Base-by-base conservation (phyloP, 2,797 vertebrate species). In the Poecilia velifera region DNA sequence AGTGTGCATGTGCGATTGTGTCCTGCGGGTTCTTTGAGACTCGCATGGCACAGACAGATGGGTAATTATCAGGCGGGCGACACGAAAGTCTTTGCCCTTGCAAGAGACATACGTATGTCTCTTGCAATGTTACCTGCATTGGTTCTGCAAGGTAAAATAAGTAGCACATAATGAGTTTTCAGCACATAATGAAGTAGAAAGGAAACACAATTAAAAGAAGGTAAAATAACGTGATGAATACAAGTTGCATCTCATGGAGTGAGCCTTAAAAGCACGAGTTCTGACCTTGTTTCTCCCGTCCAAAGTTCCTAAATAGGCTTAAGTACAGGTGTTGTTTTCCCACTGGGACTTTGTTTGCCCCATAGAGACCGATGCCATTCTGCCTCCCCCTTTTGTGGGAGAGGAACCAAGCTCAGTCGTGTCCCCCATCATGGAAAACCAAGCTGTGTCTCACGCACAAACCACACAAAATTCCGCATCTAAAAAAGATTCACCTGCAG, bases 31-130 rank as follows among this genome's bases (percentile, higher is more conserved):
- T 88, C 76, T 74, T 77, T 77, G 78, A 80, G 72, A 91, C 73
- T 81, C 75, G 31, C 76, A 83, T 84, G 84, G 84, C 75, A 62
- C 70, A 90, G 88, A 87, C 93, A 94, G 93, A 94, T 94, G 91
- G 93, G 89, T 92, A 91, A 93, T 94, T 93, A 94, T 93, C 80
- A 92, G 73, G 75, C 82, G 78, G 79, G 83, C 81, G 43, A 86
- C 85, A 86, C 66, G 86, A 83, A 59, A 87, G 77, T 74, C 62
- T 80, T 79, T 70, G 79, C 78, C 71, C 51, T 76, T 83, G 83
- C 81, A 84, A 86, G 76, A 87, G 82, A 90, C 77, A 88, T 82
- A 88, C 86, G 79, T 74, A 14, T 86, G 83, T 87, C 81, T 87
- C 46, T 85, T 76, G n/a, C 81, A 74, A 84, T 59, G 85, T 74